Evolutionary conservation across 2,888 invertebrate genomes (phyloP).

Genomic region (Nephrotoma flavescens): DNA sequence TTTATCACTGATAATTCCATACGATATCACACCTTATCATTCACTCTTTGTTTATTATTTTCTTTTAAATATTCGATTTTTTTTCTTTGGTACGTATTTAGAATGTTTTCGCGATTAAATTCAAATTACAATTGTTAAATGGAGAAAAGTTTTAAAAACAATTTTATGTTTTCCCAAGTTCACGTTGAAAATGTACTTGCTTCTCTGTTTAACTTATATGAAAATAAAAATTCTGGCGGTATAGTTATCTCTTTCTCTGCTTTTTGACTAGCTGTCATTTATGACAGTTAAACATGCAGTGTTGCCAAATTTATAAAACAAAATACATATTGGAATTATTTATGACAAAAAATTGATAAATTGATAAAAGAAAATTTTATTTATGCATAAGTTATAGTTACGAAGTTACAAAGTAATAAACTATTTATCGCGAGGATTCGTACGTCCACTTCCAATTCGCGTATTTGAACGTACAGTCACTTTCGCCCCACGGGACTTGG

Average conservation of each 20-base stretch:
- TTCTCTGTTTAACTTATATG: background rate
- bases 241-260: background rate
- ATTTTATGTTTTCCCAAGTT: background rate
- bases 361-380: background rate
- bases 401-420: background rate
- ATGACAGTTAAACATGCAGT: background rate
- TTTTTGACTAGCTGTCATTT: background rate
- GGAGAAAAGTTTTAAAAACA: background rate
- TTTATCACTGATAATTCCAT: background rate
- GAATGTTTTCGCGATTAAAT: background rate
- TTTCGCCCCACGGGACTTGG: background rate
- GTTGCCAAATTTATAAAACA: background rate
- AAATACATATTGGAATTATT: background rate
- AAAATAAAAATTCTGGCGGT: background rate
- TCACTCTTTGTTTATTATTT: background rate
- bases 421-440: background rate
- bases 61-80: background rate
- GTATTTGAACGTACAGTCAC: constrained; percentile 1
- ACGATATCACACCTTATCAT: background rate
- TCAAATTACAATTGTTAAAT: background rate
- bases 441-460: background rate
- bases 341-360: background rate
- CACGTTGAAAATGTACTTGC: background rate
- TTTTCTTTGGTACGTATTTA: background rate
- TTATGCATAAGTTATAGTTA: background rate